Evolutionary conservation across 37 sponge, comb jelly and placozoan species (phyloP).

Genomic region (Axinella damicornis): DNA sequence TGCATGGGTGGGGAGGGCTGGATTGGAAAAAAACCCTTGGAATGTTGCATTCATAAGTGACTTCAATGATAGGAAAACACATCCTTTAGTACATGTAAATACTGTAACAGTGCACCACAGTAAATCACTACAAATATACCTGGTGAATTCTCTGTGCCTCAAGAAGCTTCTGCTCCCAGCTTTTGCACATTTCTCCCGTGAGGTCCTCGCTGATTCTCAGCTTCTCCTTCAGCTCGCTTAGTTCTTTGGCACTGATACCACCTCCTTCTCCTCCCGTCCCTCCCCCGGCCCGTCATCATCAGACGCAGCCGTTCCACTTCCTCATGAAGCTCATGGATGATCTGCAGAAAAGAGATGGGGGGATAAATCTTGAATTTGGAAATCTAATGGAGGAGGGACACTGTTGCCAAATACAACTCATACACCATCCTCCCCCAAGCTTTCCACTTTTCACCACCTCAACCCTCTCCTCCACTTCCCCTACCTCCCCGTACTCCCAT

Average conservation of each 20-base stretch:
- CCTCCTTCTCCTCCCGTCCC: constrained; percentile 42
- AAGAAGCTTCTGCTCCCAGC: constrained; percentile 92
- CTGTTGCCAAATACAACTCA: too few relatives aligned
- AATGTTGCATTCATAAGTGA: too few relatives aligned
- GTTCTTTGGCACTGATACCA: constrained; percentile 37
- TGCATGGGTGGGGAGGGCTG: neutral
- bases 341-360: constrained; percentile 28
- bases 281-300: constrained; percentile 69
- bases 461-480: too few relatives aligned
- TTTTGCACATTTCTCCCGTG: constrained; percentile 84
- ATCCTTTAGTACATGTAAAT: too few relatives aligned
- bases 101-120: too few relatives aligned
- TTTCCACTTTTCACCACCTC: neutral
- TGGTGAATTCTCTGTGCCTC: constrained; percentile 90
- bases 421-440: too few relatives aligned
- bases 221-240: constrained; percentile 87
- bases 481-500: too few relatives aligned
- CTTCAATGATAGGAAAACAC: too few relatives aligned
- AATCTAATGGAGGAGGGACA: too few relatives aligned
- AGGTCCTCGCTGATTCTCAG: constrained; percentile 88
- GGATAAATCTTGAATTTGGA: neutral
- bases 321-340: constrained; percentile 94
- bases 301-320: constrained; percentile 91
- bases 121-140: constrained; percentile 6
- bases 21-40: too few relatives aligned